Conservation (phyloP, 2,113 vertebrate species). For the Vombatus ursinus region DNA sequence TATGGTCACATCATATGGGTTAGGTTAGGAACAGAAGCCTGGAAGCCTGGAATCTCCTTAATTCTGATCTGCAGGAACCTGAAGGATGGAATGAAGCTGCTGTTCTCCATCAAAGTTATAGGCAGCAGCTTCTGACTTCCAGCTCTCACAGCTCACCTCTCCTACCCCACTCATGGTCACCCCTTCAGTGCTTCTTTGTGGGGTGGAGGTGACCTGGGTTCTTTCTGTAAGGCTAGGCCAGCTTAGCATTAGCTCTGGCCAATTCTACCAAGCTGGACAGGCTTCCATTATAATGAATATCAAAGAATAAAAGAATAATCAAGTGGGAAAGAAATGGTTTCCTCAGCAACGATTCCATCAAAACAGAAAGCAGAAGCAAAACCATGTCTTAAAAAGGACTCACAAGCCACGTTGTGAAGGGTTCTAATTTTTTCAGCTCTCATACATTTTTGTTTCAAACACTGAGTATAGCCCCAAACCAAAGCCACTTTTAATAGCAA, state of each 20-base stretch:
- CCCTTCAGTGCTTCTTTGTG: not conserved
- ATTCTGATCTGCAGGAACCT: not conserved
- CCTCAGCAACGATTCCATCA: not conserved
- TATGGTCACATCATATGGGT: not conserved
- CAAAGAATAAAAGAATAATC: not conserved
- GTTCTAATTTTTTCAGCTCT: not conserved
- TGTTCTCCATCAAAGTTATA: not conserved
- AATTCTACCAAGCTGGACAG: not conserved
- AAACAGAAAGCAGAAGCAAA: not conserved
- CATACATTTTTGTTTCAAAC: not conserved
- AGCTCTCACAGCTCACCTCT: not conserved
- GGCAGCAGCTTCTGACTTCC: not conserved
- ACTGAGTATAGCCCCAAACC: not conserved
- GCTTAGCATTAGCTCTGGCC: not conserved
- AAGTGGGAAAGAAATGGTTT: not conserved
- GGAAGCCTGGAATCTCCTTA: not conserved
- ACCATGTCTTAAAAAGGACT: not conserved
- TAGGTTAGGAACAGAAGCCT: not conserved
- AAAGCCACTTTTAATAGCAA: conserved; percentile 17
- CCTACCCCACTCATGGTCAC: not conserved
- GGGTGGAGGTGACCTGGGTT: not conserved
- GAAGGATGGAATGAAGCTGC: not conserved
- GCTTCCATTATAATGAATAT: not conserved
- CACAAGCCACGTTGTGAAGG: not conserved
- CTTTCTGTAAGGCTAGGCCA: not conserved